Conservation (phyloP, 1,140 invertebrate species). For the Danaus plexippus region DNA sequence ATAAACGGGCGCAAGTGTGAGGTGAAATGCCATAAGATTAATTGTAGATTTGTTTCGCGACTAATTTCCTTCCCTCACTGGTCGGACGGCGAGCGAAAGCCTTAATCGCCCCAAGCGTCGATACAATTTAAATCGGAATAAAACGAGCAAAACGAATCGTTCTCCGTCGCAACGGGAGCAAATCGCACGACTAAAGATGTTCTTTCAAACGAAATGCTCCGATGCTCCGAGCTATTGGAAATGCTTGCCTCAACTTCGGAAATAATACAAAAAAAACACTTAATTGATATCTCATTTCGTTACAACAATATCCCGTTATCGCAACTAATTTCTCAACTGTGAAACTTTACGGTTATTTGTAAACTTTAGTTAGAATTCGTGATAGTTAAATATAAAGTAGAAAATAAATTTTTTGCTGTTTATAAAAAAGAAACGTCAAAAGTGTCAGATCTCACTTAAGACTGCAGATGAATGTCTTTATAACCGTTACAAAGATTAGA, state of each 20-base stretch:
- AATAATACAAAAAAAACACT: constrained; percentile 45
- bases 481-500: constrained; percentile 5
- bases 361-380: no score
- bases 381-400: no score
- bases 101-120: constrained; percentile 60
- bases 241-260: constrained; percentile 50
- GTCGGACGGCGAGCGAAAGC: constrained; percentile 38
- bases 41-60: constrained; percentile 26
- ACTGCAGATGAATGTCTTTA: constrained; percentile 10
- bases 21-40: constrained; percentile 15
- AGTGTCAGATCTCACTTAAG: background rate
- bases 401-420: no score
- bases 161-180: constrained; percentile 63
- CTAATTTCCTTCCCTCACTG: constrained; percentile 45
- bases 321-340: constrained; percentile 37
- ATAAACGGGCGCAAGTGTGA: no score
- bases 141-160: constrained; percentile 63
- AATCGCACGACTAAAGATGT: constrained; percentile 66
- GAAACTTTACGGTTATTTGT: constrained; percentile 3
- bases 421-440: no score
- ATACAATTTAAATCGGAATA: constrained; percentile 66
- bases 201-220: constrained; percentile 51
- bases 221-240: constrained; percentile 53
- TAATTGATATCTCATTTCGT: constrained; percentile 63
- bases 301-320: constrained; percentile 42